Conservation (phyloP, 2,113 vertebrate genomes). For the human (Homo sapiens) region GRCh38 chrX:69977501-69978000, state of each 20-base stretch:
- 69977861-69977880: neutral
- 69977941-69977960: conserved; percentile 35
- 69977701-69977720: conserved; percentile 9
- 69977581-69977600: neutral
- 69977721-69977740: neutral
- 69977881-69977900: neutral
- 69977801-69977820: conserved; percentile 7
- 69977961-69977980: conserved; percentile 2
- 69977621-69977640: neutral
- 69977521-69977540: conserved; percentile 1
- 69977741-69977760: conserved; percentile 24
- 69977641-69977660: neutral
- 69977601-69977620: conserved; percentile 34
- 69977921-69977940: conserved; percentile 11
- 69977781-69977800: neutral
- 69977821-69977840: neutral
- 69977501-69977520: neutral
- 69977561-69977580: neutral
- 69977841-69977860: conserved; percentile 12
- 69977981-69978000: conserved; percentile 39
- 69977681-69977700: neutral
- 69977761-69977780: neutral
- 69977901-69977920: neutral
- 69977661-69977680: neutral
- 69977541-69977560: neutral